Evolutionary conservation across 2,888 invertebrate species (phyloP).

Genomic region (Metellina segmentata): DNA sequence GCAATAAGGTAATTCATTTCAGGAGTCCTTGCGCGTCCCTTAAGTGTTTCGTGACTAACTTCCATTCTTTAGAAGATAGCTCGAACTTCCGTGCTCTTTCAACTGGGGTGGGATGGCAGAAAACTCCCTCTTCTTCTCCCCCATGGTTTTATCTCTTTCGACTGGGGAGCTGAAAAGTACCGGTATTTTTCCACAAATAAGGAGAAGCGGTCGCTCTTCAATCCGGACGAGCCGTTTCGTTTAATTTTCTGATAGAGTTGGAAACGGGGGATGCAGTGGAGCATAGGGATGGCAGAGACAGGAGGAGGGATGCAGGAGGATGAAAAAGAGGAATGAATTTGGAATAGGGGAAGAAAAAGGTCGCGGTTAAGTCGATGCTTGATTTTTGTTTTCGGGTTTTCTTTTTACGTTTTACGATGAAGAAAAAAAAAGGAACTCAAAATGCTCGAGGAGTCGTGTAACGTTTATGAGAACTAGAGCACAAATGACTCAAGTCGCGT

Average conservation of each 20-base stretch:
- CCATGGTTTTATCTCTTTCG: background rate
- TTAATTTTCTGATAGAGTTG: constrained; percentile 74
- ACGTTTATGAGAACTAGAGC: background rate
- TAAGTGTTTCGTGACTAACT: constrained; percentile 75
- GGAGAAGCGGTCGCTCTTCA: constrained; percentile 56
- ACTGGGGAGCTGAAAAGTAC: constrained; percentile 59
- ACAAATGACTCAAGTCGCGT: background rate
- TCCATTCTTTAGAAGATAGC: constrained; percentile 67
- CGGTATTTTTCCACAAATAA: constrained; percentile 69
- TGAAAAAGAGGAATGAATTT: constrained; percentile 8
- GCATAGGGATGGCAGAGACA: background rate
- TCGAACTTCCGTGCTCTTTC: constrained; percentile 43
- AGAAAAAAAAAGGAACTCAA: constrained; percentile 8
- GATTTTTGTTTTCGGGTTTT: constrained; percentile 27
- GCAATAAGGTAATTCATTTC: constrained; percentile 68
- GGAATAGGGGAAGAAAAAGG: constrained; percentile 23
- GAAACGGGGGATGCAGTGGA: constrained; percentile 12
- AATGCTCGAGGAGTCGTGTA: constrained; percentile 11
- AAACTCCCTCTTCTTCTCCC: background rate
- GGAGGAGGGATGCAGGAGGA: background rate
- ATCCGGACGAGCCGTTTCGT: constrained; percentile 62
- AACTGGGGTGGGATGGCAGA: background rate
- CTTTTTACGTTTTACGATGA: constrained; percentile 32
- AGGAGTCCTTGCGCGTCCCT: constrained; percentile 29
- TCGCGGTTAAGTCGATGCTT: constrained; percentile 59